Percentiles rank a stretch among this genome's conserved stretches.
Evolutionary conservation across 2,888 invertebrate genomes (phyloP).

Genomic region (Lasius fuliginosus): DNA sequence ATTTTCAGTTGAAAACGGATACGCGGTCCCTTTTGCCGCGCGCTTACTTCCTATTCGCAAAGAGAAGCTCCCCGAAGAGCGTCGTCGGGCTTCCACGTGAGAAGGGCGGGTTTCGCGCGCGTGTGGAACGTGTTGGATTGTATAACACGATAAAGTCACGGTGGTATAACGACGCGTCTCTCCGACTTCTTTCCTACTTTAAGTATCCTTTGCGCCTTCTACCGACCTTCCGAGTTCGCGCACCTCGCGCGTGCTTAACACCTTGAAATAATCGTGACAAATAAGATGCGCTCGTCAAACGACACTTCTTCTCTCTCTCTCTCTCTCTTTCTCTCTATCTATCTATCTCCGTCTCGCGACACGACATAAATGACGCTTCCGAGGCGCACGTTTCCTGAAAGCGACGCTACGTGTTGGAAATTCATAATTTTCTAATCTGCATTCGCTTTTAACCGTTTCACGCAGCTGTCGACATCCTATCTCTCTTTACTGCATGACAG

Average conservation of each 20-base stretch:
- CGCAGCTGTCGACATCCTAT: neutral
- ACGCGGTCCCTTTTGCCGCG: constrained; percentile 25
- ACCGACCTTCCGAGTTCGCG: neutral
- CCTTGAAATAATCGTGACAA: constrained; percentile 38
- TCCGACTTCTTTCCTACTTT: constrained; percentile 43
- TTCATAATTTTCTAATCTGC: constrained; percentile 36
- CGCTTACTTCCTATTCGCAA: neutral
- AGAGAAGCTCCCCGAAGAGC: constrained; percentile 56
- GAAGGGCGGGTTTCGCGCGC: constrained; percentile 65
- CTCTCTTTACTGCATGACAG: neutral
- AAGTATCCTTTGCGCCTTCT: constrained; percentile 3
- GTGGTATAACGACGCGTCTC: constrained; percentile 53
- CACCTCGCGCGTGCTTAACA: neutral
- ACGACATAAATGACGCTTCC: constrained; percentile 9
- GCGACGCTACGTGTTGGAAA: constrained; percentile 13
- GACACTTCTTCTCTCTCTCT: neutral
- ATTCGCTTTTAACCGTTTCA: constrained; percentile 9
- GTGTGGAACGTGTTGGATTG: constrained; percentile 44
- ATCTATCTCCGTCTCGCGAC: neutral
- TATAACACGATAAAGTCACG: constrained; percentile 59
- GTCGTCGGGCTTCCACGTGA: constrained; percentile 71
- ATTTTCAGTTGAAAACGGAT: constrained; percentile 30
- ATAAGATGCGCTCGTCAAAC: constrained; percentile 12
- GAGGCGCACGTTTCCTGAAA: constrained; percentile 19
- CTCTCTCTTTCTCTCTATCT: neutral